Evolutionary conservation across 1,140 invertebrate species (phyloP), one percentile per base, ranked within the genome.

Genomic region (Radopholus similis): DNA sequence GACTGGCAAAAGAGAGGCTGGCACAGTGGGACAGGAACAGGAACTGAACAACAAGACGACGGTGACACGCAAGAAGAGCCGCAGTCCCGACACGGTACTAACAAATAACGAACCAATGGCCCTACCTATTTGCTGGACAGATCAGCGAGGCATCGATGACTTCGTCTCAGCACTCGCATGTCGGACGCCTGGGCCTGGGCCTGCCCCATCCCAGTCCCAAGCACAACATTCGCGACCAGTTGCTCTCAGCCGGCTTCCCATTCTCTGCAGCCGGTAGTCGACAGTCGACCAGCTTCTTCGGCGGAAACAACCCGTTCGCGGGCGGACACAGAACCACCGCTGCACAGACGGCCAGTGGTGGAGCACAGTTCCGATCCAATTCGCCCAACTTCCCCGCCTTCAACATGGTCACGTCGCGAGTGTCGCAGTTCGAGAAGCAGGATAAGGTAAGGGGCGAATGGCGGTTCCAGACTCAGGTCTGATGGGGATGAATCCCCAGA

Each of bases 321-420:
- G 8, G 8, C 34, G 42, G 9, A n/a, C 21, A 62, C 26, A 62
- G 32, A 35, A 62, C 21, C 26, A 49, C 40, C 35, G 30, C n/a
- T 21, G 44, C 59, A 49, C n/a, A n/a, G n/a, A n/a, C n/a, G n/a
- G n/a, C n/a, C n/a, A n/a, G n/a, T n/a, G n/a, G n/a, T n/a, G 21
- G 37, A 9, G 32, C 42, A 23, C 56, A 58, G 18, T 34, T 32
- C 21, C 40, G 28, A 58, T 18, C 21, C 34, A 47, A 42, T 62
- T 51, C 40, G n/a, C 59, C 59, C 13, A 62, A 62, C 47, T 62
- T 62, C 32, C 59, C 59, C n/a, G 37, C 35, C 21, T 42, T 40
- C 13, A 62, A 62, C 18, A 62, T 26, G 3, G 59, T 62, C 9
- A 62, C 47, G 13, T 47, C 40, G 9, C 42, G 59, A 47, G 59